Evolutionary conservation across 1,140 invertebrate genomes (phyloP).

Genomic region (Dolichoris vasculosae): DNA sequence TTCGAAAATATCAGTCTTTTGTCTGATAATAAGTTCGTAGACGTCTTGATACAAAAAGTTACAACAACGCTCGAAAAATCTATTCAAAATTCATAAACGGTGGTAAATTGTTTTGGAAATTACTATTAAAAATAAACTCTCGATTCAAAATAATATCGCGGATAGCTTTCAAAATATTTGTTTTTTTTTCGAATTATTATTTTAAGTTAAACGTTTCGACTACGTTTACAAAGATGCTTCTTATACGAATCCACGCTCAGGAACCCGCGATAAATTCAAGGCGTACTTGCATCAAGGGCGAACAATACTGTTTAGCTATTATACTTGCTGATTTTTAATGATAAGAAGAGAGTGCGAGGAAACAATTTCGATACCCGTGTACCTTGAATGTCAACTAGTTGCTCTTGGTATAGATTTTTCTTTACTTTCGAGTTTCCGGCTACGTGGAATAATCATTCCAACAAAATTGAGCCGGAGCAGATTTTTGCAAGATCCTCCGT

Average conservation of each 20-base stretch:
- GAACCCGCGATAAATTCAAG: not conserved
- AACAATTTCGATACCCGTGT: not conserved
- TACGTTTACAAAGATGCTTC: not conserved
- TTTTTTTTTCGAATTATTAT: no score
- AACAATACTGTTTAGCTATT: not conserved
- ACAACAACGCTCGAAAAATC: not conserved
- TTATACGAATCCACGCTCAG: not conserved
- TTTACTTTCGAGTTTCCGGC: not conserved
- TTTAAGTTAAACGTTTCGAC: not conserved
- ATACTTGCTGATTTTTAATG: constrained; percentile 16
- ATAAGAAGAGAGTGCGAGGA: not conserved
- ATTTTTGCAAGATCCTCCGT: not conserved
- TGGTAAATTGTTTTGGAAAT: no score
- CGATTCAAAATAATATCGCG: no score
- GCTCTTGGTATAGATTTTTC: not conserved
- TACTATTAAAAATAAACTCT: no score
- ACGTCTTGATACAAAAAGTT: not conserved
- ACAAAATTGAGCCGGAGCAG: not conserved
- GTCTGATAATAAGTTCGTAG: not conserved
- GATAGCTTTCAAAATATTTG: no score
- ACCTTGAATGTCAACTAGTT: not conserved
- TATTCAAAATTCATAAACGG: no score
- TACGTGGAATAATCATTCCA: constrained; percentile 7
- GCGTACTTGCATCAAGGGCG: not conserved
- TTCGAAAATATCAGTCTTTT: not conserved